Evolutionary conservation across 2,888 invertebrate species (phyloP).

Genomic region (Crepidodera aurea): DNA sequence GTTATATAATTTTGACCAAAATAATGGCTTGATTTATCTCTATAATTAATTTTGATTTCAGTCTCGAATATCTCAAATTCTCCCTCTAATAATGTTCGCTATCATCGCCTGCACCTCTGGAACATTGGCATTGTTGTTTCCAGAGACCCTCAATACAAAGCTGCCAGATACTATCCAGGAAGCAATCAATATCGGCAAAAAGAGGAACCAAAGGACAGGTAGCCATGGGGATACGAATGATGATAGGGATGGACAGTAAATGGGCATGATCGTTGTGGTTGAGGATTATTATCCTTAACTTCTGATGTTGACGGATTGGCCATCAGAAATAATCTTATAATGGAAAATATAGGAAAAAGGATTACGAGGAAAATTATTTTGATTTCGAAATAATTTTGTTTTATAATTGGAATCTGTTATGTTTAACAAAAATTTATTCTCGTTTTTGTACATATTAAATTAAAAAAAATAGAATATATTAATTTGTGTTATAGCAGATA

Average conservation of each 20-base stretch:
- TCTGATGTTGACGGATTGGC: constrained; percentile 13
- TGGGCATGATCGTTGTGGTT: constrained; percentile 8
- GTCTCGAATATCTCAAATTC: constrained; percentile 63
- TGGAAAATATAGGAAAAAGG: constrained; percentile 16
- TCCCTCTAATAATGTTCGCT: constrained; percentile 70
- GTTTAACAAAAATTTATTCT: too few relatives aligned
- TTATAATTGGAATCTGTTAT: background rate
- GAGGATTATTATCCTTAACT: constrained; percentile 13
- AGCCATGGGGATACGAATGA: background rate
- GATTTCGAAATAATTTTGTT: constrained; percentile 6
- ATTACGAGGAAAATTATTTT: background rate
- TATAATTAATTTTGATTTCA: constrained; percentile 49
- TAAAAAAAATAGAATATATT: too few relatives aligned
- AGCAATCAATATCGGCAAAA: constrained; percentile 59
- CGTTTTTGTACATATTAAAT: too few relatives aligned
- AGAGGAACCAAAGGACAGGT: constrained; percentile 22
- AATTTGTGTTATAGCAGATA: too few relatives aligned
- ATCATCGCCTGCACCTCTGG: constrained; percentile 66
- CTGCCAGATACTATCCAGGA: constrained; percentile 70
- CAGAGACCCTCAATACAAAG: constrained; percentile 69
- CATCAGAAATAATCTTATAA: constrained; percentile 15
- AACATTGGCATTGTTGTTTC: constrained; percentile 67
- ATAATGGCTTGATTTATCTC: background rate
- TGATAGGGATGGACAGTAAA: constrained; percentile 12
- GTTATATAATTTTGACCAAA: too few relatives aligned